Evolutionary conservation across 2,113 vertebrate genomes (phyloP), one percentile per base, ranked within the genome.

Genomic region (Aspidoscelis tigris): DNA sequence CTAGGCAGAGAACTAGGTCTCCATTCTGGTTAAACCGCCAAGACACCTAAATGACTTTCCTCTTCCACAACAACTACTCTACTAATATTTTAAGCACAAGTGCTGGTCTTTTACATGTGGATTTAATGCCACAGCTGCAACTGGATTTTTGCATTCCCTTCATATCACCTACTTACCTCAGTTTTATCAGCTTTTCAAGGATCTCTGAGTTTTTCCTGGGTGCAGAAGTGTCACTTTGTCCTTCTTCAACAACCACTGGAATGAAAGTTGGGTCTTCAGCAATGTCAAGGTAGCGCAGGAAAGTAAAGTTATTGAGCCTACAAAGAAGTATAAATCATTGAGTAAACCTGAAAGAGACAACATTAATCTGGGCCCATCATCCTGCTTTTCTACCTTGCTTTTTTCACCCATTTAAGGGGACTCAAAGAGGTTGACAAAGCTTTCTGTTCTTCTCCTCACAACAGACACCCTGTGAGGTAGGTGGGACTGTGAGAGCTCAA

Each of bases 251-350:
- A 83, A 93, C 92, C 75, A 92, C 88, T 0, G 93, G 93, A 76
- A 91, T 44, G 77, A 95, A 94, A 0, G 90, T 94, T 77, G 94
- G 94, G 82, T 94, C 92, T 87, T 95, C 93, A 0, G 55, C 84
- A 88, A 95, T 92, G 89, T 93, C 92, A 82, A 94, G 92, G 7
- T 85, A 92, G 76, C 88, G 94, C 91, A 95, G 68, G 4, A 91
- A 86, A 0, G 12, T 89, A 9, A 94, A 89, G 76, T 94, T 92
- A 86, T 93, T 89, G 44, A 93, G 3, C 53, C 93, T 95, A 83
- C 12, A 82, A 89, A 82, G 58, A 11, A 88, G 47, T 53, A 1
- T 82, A 1, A 82, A 69, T 43, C 18, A 14, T 39, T 65, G 33
- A 39, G 86, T 26, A 22, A 87, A 76, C 20, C 9, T 78, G 73